Base-by-base conservation (phyloP, 2,113 vertebrate species). In the Gavia stellata region DNA sequence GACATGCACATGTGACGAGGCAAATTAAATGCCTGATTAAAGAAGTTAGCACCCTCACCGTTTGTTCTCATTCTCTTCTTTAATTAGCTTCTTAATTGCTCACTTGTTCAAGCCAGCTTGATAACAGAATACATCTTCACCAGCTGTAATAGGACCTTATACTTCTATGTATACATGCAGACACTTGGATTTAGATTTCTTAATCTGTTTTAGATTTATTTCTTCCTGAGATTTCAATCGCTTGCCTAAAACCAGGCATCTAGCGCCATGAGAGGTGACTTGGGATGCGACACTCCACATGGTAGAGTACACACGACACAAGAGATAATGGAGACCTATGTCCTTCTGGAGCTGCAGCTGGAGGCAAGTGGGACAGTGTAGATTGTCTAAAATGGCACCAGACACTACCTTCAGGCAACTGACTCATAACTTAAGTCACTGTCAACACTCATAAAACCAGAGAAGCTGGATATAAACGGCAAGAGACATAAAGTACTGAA, bases 41-140 rank as follows among this genome's bases (percentile, higher is more conserved):
- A 88, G 56, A 80, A 94, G 58, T 66, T 78, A 78, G 49, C 74
- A 53, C 42, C 18, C 34, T 87, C 28, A 36, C 25, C 74, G 44
- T 68, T 92, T 80, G 31, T 81, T 81, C 80, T 83, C 6, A 2
- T 88, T 17, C 44, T 91, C 63, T 66, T 77, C n/a, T 44, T 85
- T 81, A 93, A 87, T 74, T n/a, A 95, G 29, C 47, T 79, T 19
- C 86, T 86, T 90, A 85, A 95, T 71, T 90, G 61, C 78, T 94
- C 61, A 20, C 73, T 96, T 79, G 47, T 67, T 92, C 0, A 1
- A 84, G 79, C 56, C 44, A 71, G 38, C 56, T 36, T 75, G 52
- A 73, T 56, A 85, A 88, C 44, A 63, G 65, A 92, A 86, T 36
- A 72, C 36, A 73, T 72, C 49, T 88, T 70, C 63, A 81, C 16